Evolutionary conservation across 2,888 invertebrate genomes (phyloP), one percentile per base, ranked within the genome.

Genomic region (Temnothorax unifasciatus): DNA sequence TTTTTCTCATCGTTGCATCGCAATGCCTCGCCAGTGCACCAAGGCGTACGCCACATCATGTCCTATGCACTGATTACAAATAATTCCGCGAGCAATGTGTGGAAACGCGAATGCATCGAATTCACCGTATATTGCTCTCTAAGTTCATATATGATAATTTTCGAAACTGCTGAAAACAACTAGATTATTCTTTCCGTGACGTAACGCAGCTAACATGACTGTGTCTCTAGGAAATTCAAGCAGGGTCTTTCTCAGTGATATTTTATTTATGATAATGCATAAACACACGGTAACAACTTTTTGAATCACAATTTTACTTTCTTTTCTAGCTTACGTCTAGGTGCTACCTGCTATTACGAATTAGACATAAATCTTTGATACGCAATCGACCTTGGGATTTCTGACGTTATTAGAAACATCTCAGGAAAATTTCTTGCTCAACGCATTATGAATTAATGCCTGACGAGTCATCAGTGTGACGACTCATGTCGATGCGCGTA

Each of bases 391-490:
- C 57, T 34, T 25, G 38, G 8, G 4, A 59, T 50, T 54, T 54
- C 15, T 38, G 3, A 25, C 15, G 29, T 61, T 71, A 34, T 18
- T 71, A 41, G 52, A 44, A 52, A 50, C 47, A 13, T 63, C 29
- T 68, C 69, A 15, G 18, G 52, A 77, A 61, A 77, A 68, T 77
- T 34, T 73, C 81, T 79, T 73, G 50, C 41, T 50, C 50, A 71
- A 82, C n/a, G 44, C 59, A 64, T 61, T n/a, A 69, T 68, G 57
- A 87, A 89, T 89, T 79, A 89, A 82, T 75, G 59, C 52, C 73
- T 38, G 34, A 41, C 21, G 9, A 54, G n/a, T 9, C 52, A 34
- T 34, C 34, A 34, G 34, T 6, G 8, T 9, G 52, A 54, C 69
- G 47, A 61, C 54, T 75, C 59, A 76, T 87, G 74, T 61, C 77